Base-by-base conservation (phyloP, 2,797 vertebrate species). In the Urophycis tenuis region DNA sequence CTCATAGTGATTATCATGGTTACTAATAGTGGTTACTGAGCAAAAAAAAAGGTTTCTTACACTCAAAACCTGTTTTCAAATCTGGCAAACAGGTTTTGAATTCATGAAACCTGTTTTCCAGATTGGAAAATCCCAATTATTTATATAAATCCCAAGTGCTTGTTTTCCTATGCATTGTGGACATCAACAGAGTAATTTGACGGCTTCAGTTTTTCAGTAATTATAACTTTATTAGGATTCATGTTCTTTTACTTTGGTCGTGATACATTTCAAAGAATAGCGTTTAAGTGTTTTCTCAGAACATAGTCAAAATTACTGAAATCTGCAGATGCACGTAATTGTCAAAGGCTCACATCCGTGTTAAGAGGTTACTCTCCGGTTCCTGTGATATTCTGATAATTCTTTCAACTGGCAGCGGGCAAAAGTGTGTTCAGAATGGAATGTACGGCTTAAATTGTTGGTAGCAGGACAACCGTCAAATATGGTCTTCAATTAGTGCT, bases 171-270 rank as follows among this genome's bases (percentile, higher is more conserved):
- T n/a, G n/a, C 53, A 22, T 25, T 64, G n/a, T 3, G 29, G n/a
- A 29, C n/a, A 29, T 25, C 8, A 10, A 64, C 53, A 64, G 53
- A 29, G 29, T 64, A 64, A 64, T 9, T 49, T 19, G n/a, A 64
- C n/a, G 9, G 53, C n/a, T 29, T 67, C 0, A 0, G 49, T 10
- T 74, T 83, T 90, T 79, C 85, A 89, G 87, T 83, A 88, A 82
- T 86, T 86, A 79, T 81, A 87, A 80, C 81, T 92, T 92, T 92
- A 92, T 91, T 91, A 85, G 77, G 80, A 87, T 85, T 88, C 69
- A 85, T 82, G 84, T 35, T 82, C 69, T 86, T 81, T 88, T 70
- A 87, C 84, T 91, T 92, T 92, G 89, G 90, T 91, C 88, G 86
- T 85, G 25, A 81, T 86, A 87, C 79, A 87, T 69, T 74, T 83